A percentile compares a stretch with the other conserved stretches of the same genome.
phyloP scores from a whole-genome alignment of 1,140 invertebrate species.

The Sinonovacula constricta region DNA sequence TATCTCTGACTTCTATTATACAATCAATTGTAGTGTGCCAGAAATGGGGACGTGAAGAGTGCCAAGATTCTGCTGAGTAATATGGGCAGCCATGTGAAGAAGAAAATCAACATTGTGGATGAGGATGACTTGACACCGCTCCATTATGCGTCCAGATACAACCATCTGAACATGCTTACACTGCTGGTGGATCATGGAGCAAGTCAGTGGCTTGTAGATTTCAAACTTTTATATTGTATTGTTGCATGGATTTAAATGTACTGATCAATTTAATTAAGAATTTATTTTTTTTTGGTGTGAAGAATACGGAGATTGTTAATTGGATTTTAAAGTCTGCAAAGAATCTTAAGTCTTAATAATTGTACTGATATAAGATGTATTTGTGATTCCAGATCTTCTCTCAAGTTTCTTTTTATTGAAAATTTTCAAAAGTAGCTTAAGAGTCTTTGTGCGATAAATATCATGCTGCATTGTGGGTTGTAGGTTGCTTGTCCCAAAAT shows the following conservation, averaged over 20 bases:
- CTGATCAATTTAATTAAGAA: not conserved
- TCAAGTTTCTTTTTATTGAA: too few relatives aligned
- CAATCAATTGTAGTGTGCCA: conserved; percentile 66
- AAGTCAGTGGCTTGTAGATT: conserved; percentile 7
- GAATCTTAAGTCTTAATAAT: too few relatives aligned
- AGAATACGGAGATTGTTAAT: conserved; percentile 1
- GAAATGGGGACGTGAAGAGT: conserved; percentile 70
- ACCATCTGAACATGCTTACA: conserved; percentile 50
- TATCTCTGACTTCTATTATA: too few relatives aligned
- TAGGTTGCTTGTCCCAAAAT: too few relatives aligned
- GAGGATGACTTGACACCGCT: conserved; percentile 76
- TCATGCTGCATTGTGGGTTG: too few relatives aligned
- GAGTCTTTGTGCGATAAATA: too few relatives aligned
- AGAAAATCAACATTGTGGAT: conserved; percentile 77
- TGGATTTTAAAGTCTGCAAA: too few relatives aligned
- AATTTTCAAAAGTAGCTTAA: too few relatives aligned
- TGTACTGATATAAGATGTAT: too few relatives aligned
- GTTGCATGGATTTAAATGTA: not conserved
- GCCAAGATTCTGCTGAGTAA: conserved; percentile 62
- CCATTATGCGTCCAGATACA: conserved; percentile 79
- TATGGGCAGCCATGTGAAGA: conserved; percentile 57
- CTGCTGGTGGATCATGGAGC: conserved; percentile 41
- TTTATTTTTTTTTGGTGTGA: not conserved
- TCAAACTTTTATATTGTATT: not conserved
- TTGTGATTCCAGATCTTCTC: too few relatives aligned